phyloP scores from a whole-genome alignment of 35 echinoderm and acorn worm species.

The Patiria miniata region DNA sequence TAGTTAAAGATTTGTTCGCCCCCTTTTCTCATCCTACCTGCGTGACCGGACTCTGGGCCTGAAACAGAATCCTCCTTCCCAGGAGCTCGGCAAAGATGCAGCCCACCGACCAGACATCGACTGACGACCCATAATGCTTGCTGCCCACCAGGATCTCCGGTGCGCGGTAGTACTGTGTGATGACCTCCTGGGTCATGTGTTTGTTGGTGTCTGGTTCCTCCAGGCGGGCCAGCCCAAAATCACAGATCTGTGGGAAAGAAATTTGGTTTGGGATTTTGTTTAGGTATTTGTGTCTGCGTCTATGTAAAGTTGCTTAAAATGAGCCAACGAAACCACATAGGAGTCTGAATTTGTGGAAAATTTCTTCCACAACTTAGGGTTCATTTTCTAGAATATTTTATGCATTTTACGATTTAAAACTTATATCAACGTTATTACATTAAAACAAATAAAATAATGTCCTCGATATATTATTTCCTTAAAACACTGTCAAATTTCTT shows the following conservation, averaged over 20 bases:
- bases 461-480: no score
- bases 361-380: no score
- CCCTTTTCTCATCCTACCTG: conserved; percentile 65
- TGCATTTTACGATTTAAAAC: no score
- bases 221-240: conserved; percentile 97
- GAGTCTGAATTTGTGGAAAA: no score
- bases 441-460: no score
- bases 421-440: no score
- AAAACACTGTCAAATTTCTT: no score
- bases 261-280: no score
- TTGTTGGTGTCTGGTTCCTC: conserved; percentile 90
- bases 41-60: conserved; percentile 98
- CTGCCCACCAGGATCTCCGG: conserved; percentile 96
- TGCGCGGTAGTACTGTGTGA: conserved; percentile 99
- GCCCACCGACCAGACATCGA: conserved; percentile 99
- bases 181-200: conserved; percentile 99
- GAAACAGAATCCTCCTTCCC: conserved; percentile 93
- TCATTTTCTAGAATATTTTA: no score
- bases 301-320: no score
- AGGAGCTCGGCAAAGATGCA: conserved; percentile 99
- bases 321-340: no score
- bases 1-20: not conserved
- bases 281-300: not conserved
- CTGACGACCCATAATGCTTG: conserved; percentile 95
- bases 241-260: conserved; percentile 82